phyloP scores from a whole-genome alignment of 2,113 vertebrate species.

The Proteles cristata region DNA sequence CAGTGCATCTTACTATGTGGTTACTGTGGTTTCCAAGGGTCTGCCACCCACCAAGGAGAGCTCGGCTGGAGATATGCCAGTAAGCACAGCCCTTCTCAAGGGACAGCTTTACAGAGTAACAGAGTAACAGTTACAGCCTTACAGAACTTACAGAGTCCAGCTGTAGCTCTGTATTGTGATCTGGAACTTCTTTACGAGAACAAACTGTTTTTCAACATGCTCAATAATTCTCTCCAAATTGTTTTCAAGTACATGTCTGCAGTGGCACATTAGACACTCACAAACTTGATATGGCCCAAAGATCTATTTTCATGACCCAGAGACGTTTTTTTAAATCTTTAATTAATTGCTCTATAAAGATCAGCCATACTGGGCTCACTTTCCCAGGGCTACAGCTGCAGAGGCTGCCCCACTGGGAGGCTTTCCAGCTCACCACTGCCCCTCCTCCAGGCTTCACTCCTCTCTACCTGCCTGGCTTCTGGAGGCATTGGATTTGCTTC shows the following conservation, averaged over 20 bases:
- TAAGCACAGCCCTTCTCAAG: not conserved
- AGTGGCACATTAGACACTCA: not conserved
- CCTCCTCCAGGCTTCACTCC: not conserved
- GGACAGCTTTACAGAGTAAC: not conserved
- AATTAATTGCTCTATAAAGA: not conserved
- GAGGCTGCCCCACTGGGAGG: too few species aligned
- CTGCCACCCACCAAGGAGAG: not conserved
- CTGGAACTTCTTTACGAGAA: not conserved
- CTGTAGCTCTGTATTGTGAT: not conserved
- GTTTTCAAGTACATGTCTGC: not conserved
- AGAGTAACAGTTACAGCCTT: too few species aligned
- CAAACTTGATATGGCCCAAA: not conserved
- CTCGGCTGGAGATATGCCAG: not conserved
- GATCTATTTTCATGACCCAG: not conserved
- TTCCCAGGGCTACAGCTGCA: not conserved
- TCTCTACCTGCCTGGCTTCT: not conserved
- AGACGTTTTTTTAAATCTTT: not conserved
- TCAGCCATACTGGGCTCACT: not conserved
- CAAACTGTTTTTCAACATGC: not conserved
- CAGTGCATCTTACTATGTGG: not conserved
- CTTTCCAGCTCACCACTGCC: not conserved
- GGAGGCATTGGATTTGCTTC: not conserved
- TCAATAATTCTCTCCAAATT: not conserved
- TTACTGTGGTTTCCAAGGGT: not conserved
- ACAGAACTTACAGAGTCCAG: not conserved